These are phyloP conservation scores for Xestia rhomboidea DNA, from an alignment of 2,888 invertebrate species.

Conservation along the genomic window DNA sequence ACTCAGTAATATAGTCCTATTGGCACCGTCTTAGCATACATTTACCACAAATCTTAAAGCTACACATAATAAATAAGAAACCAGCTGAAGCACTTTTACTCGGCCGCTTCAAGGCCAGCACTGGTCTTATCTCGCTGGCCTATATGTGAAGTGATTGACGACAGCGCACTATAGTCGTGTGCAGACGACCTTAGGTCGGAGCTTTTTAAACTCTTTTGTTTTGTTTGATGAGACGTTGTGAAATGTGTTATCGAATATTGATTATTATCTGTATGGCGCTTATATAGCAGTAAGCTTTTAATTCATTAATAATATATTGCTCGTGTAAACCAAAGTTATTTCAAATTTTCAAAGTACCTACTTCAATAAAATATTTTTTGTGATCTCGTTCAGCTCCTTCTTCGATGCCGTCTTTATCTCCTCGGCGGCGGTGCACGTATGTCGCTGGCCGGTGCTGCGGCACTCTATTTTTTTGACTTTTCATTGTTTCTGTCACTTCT, in stretches of 20 bases:
- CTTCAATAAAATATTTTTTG: too few species aligned
- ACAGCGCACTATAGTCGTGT: constrained; percentile 34
- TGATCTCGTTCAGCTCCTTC: too few species aligned
- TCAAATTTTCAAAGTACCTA: too few species aligned
- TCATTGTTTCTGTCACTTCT: too few species aligned
- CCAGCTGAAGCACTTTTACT: constrained; percentile 60
- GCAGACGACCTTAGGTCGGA: constrained; percentile 46
- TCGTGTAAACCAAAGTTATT: background rate
- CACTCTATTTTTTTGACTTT: too few species aligned
- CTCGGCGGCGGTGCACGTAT: too few species aligned
- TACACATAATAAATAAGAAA: constrained; percentile 26
- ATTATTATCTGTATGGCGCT: background rate
- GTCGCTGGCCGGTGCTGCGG: too few species aligned
- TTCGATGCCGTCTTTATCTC: too few species aligned
- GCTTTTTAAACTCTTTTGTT: constrained; percentile 43
- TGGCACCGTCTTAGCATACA: background rate
- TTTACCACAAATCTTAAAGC: constrained; percentile 2
- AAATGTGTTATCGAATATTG: background rate
- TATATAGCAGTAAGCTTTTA: background rate
- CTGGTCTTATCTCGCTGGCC: constrained; percentile 60
- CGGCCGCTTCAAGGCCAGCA: constrained; percentile 47
- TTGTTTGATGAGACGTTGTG: background rate
- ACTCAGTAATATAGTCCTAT: background rate
- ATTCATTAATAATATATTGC: too few species aligned
- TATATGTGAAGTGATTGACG: constrained; percentile 57